Conservation (phyloP, 2,797 vertebrate genomes). For the Coendou prehensilis region DNA sequence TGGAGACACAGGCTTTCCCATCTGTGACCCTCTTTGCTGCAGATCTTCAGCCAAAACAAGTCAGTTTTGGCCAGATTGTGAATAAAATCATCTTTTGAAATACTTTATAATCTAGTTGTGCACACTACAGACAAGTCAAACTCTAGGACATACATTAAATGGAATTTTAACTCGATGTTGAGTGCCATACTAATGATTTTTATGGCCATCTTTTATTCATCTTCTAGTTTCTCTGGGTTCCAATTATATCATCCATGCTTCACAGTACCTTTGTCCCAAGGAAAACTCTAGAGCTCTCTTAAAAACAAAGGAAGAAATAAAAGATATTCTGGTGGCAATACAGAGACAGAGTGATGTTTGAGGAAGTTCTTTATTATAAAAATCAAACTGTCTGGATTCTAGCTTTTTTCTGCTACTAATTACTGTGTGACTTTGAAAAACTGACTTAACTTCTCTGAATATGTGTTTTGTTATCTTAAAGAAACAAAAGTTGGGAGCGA, state of each 20-base stretch:
- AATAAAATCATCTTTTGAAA: constrained; percentile 54
- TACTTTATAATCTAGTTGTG: constrained; percentile 36
- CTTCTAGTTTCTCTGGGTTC: constrained; percentile 26
- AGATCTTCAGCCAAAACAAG: constrained; percentile 51
- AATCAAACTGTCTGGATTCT: neutral
- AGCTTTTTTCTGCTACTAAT: neutral
- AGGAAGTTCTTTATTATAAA: neutral
- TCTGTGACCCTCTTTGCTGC: constrained; percentile 50
- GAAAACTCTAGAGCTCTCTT: constrained; percentile 50
- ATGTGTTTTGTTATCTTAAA: neutral
- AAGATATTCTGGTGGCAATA: neutral
- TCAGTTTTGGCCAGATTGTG: constrained; percentile 63
- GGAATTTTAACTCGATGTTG: neutral
- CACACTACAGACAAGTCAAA: constrained; percentile 12
- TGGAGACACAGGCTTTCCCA: neutral
- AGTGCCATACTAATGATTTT: neutral
- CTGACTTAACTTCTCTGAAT: constrained; percentile 3
- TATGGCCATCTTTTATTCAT: neutral
- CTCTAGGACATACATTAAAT: neutral
- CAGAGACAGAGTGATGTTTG: neutral
- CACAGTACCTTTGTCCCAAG: neutral
- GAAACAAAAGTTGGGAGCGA: neutral
- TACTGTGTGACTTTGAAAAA: constrained; percentile 10
- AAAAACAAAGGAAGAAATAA: neutral
- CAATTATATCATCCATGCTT: neutral